Conservation (phyloP, 2,888 invertebrate genomes). For the Dexiosoma caninum region DNA sequence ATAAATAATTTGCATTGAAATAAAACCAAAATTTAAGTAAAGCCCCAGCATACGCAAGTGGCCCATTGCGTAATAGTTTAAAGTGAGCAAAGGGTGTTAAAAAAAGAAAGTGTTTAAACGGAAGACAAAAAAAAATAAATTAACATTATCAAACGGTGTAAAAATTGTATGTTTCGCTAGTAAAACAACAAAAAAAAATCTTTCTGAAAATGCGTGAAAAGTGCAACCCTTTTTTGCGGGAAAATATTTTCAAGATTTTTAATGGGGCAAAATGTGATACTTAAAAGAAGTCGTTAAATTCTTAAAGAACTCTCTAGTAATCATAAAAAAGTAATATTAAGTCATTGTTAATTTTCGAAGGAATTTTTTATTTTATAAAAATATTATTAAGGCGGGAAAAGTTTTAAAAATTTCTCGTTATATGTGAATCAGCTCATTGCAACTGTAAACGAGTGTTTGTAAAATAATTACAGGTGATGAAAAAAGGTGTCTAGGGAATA, state of each 20-base stretch:
- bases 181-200: slow-evolving; percentile 42
- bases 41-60: slow-evolving; percentile 8
- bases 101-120: slow-evolving; percentile 23
- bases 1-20: slow-evolving; percentile 62
- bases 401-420: too few species aligned
- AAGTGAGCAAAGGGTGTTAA: slow-evolving; percentile 42
- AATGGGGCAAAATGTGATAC: background rate
- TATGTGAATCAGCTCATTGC: too few species aligned
- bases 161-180: slow-evolving; percentile 37
- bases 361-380: background rate
- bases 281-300: slow-evolving; percentile 42
- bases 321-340: slow-evolving; percentile 58
- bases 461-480: too few species aligned
- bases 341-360: slow-evolving; percentile 42
- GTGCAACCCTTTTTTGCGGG: slow-evolving; percentile 19
- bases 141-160: slow-evolving; percentile 55
- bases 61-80: slow-evolving; percentile 31
- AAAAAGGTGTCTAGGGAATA: too few species aligned
- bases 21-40: slow-evolving; percentile 23
- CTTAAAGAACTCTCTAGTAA: slow-evolving; percentile 37
- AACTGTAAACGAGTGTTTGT: too few species aligned
- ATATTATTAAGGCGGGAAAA: background rate
- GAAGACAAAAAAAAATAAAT: background rate
- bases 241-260: slow-evolving; percentile 19
- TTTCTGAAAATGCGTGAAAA: slow-evolving; percentile 1